Base-by-base conservation (phyloP, 2,888 invertebrate species). In the Odontomyia ornata region DNA sequence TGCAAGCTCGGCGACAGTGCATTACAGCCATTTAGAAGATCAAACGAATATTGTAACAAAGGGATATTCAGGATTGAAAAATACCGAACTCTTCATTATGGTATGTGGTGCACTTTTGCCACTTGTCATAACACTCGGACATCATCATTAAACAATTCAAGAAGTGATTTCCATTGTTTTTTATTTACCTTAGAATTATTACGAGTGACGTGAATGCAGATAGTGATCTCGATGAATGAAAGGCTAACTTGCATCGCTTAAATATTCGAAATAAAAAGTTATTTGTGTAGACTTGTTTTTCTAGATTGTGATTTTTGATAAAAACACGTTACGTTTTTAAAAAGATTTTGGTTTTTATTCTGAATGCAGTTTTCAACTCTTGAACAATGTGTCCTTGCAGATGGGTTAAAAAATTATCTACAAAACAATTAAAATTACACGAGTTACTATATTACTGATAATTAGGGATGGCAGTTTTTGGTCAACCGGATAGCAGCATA, bases 101-200 rank as follows among this genome's bases (percentile, higher is more conserved):
- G 93, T 98, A 1, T 85, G 93, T 25, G 99, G 99, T 0, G 94
- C 97, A 0, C 85, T 98, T 76, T 86, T 96, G 78, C 99, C 99
- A 0, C 89, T 97, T 0, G 85, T 98, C 28, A 89, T 99, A n/a
- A 94, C 98, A 0, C 89, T 97, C 82, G 95, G 97, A 1, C 98
- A 99, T 87, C 92, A 95, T 81, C 97, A 97, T 88, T 95, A 89
- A 79, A 72, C 9, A 65, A 1, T 64, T 60, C 2, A 36, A 52
- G 4, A 15, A 3, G 15, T 52, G 18, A 9, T 9, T 52, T 52
- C 13, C 13, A 9, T 52, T 52, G 18, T 9, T 52, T 52, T 52
- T 13, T 52, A n/a, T 52, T 52, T 52, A 52, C 52, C 36, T 3
- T 36, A 36, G 36, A 36, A 36, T 36, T 36, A 9, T 36, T 36